phyloP scores from a whole-genome alignment of 2,888 invertebrate genomes.

The Ennomos fuscantarius region DNA sequence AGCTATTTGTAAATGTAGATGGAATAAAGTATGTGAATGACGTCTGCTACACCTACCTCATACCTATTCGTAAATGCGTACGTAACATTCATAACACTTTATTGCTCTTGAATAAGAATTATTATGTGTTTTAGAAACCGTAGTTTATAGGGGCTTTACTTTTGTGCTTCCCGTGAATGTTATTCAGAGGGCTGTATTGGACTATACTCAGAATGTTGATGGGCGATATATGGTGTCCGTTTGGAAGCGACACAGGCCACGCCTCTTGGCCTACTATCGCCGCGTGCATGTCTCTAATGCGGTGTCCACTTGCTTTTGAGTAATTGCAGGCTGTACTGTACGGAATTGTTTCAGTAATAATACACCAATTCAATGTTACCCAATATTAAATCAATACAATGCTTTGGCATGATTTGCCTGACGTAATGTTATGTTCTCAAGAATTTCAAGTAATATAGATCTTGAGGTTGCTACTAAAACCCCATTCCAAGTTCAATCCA shows the following conservation, averaged over 20 bases:
- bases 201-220: slow-evolving; percentile 32
- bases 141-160: slow-evolving; percentile 4
- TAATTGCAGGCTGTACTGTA: slow-evolving; percentile 30
- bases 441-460: too few species aligned
- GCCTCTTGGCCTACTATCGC: slow-evolving; percentile 41
- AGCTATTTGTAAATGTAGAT: slow-evolving; percentile 30
- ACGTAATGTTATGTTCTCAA: slow-evolving; percentile 1
- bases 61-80: slow-evolving; percentile 1
- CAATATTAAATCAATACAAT: slow-evolving; percentile 20
- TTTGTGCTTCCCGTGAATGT: slow-evolving; percentile 26
- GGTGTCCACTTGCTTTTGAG: slow-evolving; percentile 34
- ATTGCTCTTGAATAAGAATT: too few species aligned
- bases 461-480: too few species aligned
- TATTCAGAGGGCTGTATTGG: slow-evolving; percentile 25
- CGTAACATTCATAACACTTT: neutral
- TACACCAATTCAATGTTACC: slow-evolving; percentile 25
- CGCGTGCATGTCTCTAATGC: slow-evolving; percentile 34
- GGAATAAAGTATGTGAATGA: slow-evolving; percentile 28
- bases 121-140: neutral
- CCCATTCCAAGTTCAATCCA: too few species aligned
- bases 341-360: slow-evolving; percentile 23
- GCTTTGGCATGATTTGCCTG: slow-evolving; percentile 7
- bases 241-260: slow-evolving; percentile 39
- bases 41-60: slow-evolving; percentile 16
- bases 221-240: slow-evolving; percentile 37